Evolutionary conservation across 2,113 vertebrate species (phyloP).

Genomic region (Coptodon rendalli): DNA sequence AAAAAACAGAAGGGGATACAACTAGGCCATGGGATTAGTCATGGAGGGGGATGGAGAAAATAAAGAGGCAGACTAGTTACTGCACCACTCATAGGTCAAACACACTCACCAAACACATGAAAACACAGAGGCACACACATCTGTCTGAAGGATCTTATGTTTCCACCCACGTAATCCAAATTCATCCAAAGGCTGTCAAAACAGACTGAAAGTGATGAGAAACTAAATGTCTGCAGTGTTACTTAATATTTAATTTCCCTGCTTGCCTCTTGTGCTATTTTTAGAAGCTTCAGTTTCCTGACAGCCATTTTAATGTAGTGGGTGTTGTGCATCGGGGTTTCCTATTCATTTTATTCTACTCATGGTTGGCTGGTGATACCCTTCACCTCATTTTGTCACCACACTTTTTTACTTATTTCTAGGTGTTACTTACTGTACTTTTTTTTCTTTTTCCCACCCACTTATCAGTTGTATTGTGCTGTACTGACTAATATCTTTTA

Average conservation of each 20-base stretch:
- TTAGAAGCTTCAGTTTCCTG: constrained; percentile 42
- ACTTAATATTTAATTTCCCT: constrained; percentile 64
- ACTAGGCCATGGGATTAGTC: constrained; percentile 43
- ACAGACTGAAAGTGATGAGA: constrained; percentile 17
- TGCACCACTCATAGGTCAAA: not conserved
- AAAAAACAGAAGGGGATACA: not conserved
- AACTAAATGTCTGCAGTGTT: constrained; percentile 48
- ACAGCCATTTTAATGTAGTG: constrained; percentile 40
- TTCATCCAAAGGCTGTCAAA: constrained; percentile 7
- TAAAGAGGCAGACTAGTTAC: not conserved
- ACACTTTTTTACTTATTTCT: not conserved
- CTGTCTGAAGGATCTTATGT: not conserved
- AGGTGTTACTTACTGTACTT: not conserved
- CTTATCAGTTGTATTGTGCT: not conserved
- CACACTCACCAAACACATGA: not conserved
- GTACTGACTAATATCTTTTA: constrained; percentile 16
- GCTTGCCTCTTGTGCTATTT: constrained; percentile 50
- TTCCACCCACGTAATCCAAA: not conserved
- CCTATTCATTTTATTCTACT: constrained; percentile 8
- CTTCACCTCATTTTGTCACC: constrained; percentile 12
- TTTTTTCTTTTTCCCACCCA: not conserved
- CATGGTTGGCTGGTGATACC: constrained; percentile 17
- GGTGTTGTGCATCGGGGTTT: constrained; percentile 28
- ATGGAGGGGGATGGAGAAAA: constrained; percentile 1
- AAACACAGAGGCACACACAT: not conserved